A percentile compares a stretch with the other conserved stretches of the same genome.
phyloP scores from a whole-genome alignment of 2,797 vertebrate genomes.

The Kryptopterus vitreolus region DNA sequence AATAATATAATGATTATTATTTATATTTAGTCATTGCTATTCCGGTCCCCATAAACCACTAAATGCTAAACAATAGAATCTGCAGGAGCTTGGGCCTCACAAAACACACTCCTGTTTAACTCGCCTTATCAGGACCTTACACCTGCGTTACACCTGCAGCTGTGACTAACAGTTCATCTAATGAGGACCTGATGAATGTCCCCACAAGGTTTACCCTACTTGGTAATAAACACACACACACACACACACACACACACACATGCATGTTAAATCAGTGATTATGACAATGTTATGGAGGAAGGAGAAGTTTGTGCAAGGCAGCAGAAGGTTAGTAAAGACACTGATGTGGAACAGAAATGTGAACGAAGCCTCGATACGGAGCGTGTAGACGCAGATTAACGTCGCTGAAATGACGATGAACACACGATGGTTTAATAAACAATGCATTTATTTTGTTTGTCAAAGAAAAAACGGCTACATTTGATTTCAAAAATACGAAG shows the following conservation, averaged over 20 bases:
- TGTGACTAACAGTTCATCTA: not conserved
- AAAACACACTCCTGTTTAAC: not conserved
- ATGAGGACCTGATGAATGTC: not conserved
- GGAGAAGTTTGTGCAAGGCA: not conserved
- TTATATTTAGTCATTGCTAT: too few relatives aligned
- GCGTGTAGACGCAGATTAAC: not conserved
- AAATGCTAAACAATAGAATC: not conserved
- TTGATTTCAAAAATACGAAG: constrained; percentile 73
- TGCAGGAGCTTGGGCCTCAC: not conserved
- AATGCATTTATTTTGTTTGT: constrained; percentile 12
- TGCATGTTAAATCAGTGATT: not conserved
- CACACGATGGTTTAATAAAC: constrained; percentile 1
- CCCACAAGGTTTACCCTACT: not conserved
- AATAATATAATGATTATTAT: not conserved
- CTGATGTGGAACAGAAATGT: too few relatives aligned
- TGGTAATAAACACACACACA: not conserved
- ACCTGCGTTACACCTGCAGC: not conserved
- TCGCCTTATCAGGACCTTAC: not conserved
- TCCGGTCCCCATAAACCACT: not conserved
- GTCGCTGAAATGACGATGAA: not conserved
- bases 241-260: not conserved
- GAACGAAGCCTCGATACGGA: not conserved
- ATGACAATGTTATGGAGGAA: too few relatives aligned
- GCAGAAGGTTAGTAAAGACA: not conserved
- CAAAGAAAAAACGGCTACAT: constrained; percentile 74